Evolutionary conservation across 1,140 invertebrate species (phyloP).

Genomic region (Onthophagus taurus): DNA sequence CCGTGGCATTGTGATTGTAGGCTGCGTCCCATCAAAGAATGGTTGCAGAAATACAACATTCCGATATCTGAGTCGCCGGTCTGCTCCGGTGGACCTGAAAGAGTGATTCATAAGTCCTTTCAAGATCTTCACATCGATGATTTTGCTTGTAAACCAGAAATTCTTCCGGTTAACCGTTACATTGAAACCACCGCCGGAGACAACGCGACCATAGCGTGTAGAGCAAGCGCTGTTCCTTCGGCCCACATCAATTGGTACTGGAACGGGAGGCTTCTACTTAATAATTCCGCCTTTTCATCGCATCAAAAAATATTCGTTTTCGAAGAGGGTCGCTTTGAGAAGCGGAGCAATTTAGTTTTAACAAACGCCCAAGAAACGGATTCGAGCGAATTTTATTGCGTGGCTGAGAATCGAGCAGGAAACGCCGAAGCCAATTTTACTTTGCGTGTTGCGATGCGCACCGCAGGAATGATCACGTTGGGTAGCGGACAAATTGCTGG

Average conservation of each 20-base stretch:
- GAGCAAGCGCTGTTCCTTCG: slow-evolving; percentile 69
- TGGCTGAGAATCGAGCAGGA: slow-evolving; percentile 84
- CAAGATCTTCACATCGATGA: slow-evolving; percentile 68
- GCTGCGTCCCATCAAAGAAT: slow-evolving; percentile 69
- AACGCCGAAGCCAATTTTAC: slow-evolving; percentile 88
- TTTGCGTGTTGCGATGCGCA: slow-evolving; percentile 64
- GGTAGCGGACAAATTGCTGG: slow-evolving; percentile 78
- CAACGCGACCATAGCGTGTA: slow-evolving; percentile 74
- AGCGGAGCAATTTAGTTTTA: slow-evolving; percentile 69
- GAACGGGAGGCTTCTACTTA: slow-evolving; percentile 69
- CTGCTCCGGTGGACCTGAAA: slow-evolving; percentile 58
- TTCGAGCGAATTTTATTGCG: slow-evolving; percentile 81
- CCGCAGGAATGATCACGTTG: slow-evolving; percentile 67
- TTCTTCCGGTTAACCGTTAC: slow-evolving; percentile 62
- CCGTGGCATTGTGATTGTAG: slow-evolving; percentile 87
- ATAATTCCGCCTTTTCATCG: slow-evolving; percentile 70
- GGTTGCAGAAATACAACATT: slow-evolving; percentile 74
- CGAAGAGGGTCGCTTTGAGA: slow-evolving; percentile 65
- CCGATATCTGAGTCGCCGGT: slow-evolving; percentile 65
- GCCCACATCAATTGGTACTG: slow-evolving; percentile 79
- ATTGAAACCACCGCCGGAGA: slow-evolving; percentile 69
- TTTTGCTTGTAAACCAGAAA: slow-evolving; percentile 79
- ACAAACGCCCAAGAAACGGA: slow-evolving; percentile 82
- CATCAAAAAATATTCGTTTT: slow-evolving; percentile 71
- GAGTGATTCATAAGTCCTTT: slow-evolving; percentile 59